Conservation (phyloP, 2,113 vertebrate genomes). For the Amblyornis subalaris region DNA sequence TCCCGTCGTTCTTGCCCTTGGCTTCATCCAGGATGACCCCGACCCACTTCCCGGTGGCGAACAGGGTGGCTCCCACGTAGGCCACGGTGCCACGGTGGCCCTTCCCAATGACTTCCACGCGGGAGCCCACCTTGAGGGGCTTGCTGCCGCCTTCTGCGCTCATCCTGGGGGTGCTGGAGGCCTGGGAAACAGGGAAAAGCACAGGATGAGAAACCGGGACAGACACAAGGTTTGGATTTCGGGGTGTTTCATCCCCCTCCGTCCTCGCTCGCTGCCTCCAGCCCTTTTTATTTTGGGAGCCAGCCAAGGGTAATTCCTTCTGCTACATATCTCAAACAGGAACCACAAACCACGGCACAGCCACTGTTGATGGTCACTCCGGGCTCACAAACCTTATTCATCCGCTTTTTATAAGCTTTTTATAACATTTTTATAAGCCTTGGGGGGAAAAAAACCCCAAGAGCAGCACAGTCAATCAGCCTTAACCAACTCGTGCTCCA, state of each 20-base stretch:
- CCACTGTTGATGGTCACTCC: accelerated
- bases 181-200: conserved; percentile 56
- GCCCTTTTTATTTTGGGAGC: accelerated
- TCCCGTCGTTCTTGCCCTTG: conserved; percentile 96
- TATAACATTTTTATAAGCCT: background rate
- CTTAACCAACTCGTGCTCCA: accelerated
- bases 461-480: accelerated
- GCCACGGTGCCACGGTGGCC: conserved; percentile 92
- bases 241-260: accelerated
- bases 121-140: conserved; percentile 87
- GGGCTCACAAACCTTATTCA: background rate
- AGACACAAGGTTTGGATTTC: accelerated
- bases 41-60: conserved; percentile 96
- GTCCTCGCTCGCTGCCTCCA: accelerated
- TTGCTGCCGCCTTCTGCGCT: conserved; percentile 81
- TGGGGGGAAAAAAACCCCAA: accelerated
- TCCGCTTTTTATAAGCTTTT: background rate
- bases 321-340: accelerated
- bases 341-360: background rate
- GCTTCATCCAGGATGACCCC: conserved; percentile 94
- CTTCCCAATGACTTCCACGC: conserved; percentile 95
- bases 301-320: background rate
- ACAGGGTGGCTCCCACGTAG: conserved; percentile 91
- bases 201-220: accelerated
- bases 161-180: conserved; percentile 86